Evolutionary conservation across 2,797 vertebrate genomes (phyloP), one percentile per base, ranked within the genome.

Genomic region (Orestias chungarensis): DNA sequence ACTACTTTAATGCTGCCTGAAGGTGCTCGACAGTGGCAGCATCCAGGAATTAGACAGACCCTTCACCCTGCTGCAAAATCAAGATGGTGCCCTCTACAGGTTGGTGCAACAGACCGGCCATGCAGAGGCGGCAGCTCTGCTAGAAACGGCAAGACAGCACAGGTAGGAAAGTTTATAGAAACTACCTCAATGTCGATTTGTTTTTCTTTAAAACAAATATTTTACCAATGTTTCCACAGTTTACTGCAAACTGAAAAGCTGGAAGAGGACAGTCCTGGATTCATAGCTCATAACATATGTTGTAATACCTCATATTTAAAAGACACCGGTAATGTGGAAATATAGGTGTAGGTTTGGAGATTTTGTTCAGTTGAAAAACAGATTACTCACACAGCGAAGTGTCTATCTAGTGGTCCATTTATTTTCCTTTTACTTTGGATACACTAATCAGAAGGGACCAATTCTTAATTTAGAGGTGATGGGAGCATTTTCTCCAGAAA

Each of bases 41-140:
- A 87, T 96, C 81, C 95, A 94, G 85, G 95, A 97, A 87, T 95
- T 95, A 9, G 96, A 94, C 85, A 85, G 92, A 65, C 95, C 96
- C 6, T 94, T 94, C 72, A 77, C 92, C 78, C 94, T 97, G 82
- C 94, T 97, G 33, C 95, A 96, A 78, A 95, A 96, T 80, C 91
- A 93, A 78, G 94, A 95, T 2, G 91, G 95, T 27, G 90, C 94
- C 9, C 92, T 97, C 82, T 94, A 95, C 89, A 96, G 95, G 86
- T 93, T 96, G 95, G 95, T 96, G 75, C 96, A 96, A 66, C 96
- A 97, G 84, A 88, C 93, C 73, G 95, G 96, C 68, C 94, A 87
- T 62, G 81, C 92, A 0, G 96, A 96, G 92, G 94, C 95, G 0
- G 80, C 92, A 8, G 92, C 93, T 54, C 92, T 97, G 82, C 86